Evolutionary conservation across 2,113 vertebrate species (phyloP), one percentile per base, ranked within the genome.

Genomic region (Grantiella picta): DNA sequence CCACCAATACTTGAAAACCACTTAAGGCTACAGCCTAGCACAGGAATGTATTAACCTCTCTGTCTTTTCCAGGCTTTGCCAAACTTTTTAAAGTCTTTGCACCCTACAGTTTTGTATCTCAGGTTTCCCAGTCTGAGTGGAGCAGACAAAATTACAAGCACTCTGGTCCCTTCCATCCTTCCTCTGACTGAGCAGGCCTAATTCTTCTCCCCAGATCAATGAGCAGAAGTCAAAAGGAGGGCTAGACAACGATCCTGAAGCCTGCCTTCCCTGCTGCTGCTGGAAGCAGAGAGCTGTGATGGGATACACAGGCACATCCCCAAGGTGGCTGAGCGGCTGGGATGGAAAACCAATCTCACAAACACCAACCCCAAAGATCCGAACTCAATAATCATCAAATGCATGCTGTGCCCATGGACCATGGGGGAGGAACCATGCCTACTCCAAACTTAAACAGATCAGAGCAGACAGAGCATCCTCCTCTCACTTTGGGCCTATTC

Each of bases 161-260:
- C 45, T 70, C 36, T 60, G 33, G 16, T 31, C 35, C 36, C 22
- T n/a, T 66, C 7, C 20, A 33, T 36, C 45, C 40, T 86, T 86
- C 21, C 42, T 77, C 49, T 70, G 44, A 40, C 71, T 16, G 50
- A 85, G 36, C 45, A 57, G 44, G 24, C 53, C 36, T 18, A 31
- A 5, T 69, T 80, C 47, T 60, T 63, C 28, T 75, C 72, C 47
- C 14, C 52, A 54, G 2, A 44, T 17, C 56, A 49, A 14, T 2
- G 13, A 44, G 15, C 5, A 38, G 8, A 42, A 92, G 31, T 44
- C 7, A 9, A 53, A 12, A 1, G n/a, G 40, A 35, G 19, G n/a
- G 57, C 2, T 1, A 2, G 1, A 21, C 2, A 3, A n/a, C 0
- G 0, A 22, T 35, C 63, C 52, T 8, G 31, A 40, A 64, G 11